Base-by-base conservation (phyloP, 2,113 vertebrate genomes). In the Nanger granti region DNA sequence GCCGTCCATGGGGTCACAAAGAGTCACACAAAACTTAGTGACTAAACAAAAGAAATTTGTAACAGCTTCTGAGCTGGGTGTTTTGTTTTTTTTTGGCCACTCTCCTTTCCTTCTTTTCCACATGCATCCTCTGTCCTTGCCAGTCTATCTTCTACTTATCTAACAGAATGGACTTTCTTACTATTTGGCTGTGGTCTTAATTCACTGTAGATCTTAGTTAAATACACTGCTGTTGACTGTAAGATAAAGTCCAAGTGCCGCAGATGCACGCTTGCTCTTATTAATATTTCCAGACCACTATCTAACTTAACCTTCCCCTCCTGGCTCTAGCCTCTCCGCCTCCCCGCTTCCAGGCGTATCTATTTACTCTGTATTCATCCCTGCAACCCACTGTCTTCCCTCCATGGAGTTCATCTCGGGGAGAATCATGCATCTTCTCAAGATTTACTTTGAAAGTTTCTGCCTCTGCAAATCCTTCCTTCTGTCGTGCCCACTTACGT, bases 401-500 rank as follows among this genome's bases (percentile, higher is more conserved):
- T 15, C 18, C 3, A 14, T 34, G 2, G 15, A 7, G 28, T 24
- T 62, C 52, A 37, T 8, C 5, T 34, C 4, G 3, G 12, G 24
- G 55, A 34, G 41, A n/a, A 47, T 49, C 15, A 0, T 55, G 18
- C 20, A 85, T 57, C 55, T 37, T 41, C 52, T 49, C 24, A 79
- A 86, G 92, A 69, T 88, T 57, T 44, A 17, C 17, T 47, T 83
- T 6, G 41, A 2, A 62, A 88, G 24, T 31, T 69, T 85, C 82
- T 69, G 11, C 44, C 31, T 96, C 84, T 59, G 15, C 28, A 94
- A 24, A 69, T 69, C 80, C 54, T 87, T 93, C 44, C 57, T 49
- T 79, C 31, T 26, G 4, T 20, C 12, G 17, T 82, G 14, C 7
- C 76, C 47, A 28, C 66, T 44, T 64, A 29, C 2, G 15, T 52